These are phyloP conservation scores for Phaenicophaeus curvirostris DNA, from an alignment of 2,797 vertebrate species.

Conservation along the genomic window DNA sequence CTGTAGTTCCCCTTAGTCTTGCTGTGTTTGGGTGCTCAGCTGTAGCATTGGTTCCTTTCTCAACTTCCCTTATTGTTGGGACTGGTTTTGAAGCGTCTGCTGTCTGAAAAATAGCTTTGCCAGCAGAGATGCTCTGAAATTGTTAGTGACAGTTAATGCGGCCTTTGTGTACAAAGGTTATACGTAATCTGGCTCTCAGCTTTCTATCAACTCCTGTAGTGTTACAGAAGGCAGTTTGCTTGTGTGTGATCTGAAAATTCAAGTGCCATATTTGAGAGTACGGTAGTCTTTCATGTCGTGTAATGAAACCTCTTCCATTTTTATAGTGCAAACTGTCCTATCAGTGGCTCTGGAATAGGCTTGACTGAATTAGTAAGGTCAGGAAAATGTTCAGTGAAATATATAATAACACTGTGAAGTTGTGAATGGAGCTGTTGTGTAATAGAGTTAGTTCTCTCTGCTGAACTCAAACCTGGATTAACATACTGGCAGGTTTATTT, in stretches of 20 bases:
- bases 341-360: not conserved
- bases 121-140: constrained; percentile 16
- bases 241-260: not conserved
- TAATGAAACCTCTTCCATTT: not conserved
- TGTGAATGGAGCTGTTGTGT: not conserved
- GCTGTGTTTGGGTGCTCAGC: not conserved
- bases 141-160: not conserved
- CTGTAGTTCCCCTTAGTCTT: not conserved
- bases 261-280: not conserved
- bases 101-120: constrained; percentile 19
- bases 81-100: not conserved
- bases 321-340: not conserved
- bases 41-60: not conserved
- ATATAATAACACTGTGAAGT: not conserved
- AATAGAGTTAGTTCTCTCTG: not conserved
- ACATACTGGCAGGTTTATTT: not conserved
- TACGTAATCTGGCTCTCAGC: not conserved
- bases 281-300: not conserved
- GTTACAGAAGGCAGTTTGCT: not conserved
- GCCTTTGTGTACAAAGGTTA: not conserved
- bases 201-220: not conserved
- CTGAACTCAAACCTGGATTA: not conserved
- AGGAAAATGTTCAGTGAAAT: not conserved
- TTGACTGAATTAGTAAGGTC: not conserved
- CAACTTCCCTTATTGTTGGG: not conserved